These are phyloP conservation scores for Callyntrura sp. DNA, from an alignment of 2,888 invertebrate genomes.

Conservation along the genomic window DNA sequence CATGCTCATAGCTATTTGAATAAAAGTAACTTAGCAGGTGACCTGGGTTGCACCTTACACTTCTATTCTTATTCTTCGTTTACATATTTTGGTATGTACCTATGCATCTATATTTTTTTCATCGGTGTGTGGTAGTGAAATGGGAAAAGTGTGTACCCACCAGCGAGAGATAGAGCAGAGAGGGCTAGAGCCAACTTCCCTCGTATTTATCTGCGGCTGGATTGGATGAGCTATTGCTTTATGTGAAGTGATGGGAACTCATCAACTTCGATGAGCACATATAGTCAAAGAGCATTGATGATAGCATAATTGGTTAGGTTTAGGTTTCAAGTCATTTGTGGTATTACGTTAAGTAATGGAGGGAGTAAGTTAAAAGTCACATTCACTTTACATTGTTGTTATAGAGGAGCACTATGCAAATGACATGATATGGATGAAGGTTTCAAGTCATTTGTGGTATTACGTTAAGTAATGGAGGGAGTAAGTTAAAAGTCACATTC, in stretches of 20 bases:
- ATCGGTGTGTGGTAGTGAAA: background rate
- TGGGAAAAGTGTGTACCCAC: slow-evolving; percentile 26
- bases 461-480: slow-evolving; percentile 46
- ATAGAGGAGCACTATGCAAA: background rate
- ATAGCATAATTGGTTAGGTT: slow-evolving; percentile 21
- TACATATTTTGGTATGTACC: background rate
- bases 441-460: slow-evolving; percentile 58
- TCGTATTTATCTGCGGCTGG: slow-evolving; percentile 66
- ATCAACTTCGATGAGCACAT: slow-evolving; percentile 69
- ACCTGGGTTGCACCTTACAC: too few species aligned
- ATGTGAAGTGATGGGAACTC: slow-evolving; percentile 74
- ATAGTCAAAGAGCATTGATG: slow-evolving; percentile 11
- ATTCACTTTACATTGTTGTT: background rate
- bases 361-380: slow-evolving; percentile 22
- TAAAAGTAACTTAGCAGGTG: too few species aligned
- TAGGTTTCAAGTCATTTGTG: slow-evolving; percentile 62
- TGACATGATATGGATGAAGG: slow-evolving; percentile 31
- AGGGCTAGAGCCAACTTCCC: slow-evolving; percentile 52
- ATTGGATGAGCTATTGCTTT: slow-evolving; percentile 71
- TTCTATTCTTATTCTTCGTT: background rate
- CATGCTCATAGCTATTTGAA: too few species aligned
- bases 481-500: background rate
- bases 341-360: slow-evolving; percentile 14
- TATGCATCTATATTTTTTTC: background rate
- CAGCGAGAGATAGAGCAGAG: too few species aligned